Evolutionary conservation across 1,140 invertebrate genomes (phyloP).

Genomic region (Trichonephila clavata): DNA sequence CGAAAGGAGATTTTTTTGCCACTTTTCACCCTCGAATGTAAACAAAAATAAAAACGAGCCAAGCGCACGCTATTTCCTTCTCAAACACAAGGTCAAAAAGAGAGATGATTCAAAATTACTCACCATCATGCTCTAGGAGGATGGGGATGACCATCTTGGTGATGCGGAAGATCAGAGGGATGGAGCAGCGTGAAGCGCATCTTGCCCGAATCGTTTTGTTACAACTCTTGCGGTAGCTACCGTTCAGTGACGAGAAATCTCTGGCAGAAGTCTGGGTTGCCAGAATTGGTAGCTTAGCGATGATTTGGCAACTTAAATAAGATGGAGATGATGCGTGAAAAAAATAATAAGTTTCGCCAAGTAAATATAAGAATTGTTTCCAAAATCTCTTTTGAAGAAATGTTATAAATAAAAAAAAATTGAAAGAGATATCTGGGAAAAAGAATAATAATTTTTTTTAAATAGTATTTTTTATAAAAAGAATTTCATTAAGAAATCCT

Average conservation of each 20-base stretch:
- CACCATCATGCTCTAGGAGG: not conserved
- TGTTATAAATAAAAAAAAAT: too few species aligned
- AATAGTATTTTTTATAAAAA: too few species aligned
- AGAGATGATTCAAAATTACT: not conserved
- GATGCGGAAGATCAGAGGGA: not conserved
- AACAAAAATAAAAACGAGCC: not conserved
- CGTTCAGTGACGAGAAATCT: conserved; percentile 2
- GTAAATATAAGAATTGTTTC: too few species aligned
- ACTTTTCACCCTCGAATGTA: not conserved
- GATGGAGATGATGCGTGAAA: too few species aligned
- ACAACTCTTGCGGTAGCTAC: conserved; percentile 14
- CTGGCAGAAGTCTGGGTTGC: not conserved
- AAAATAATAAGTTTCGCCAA: too few species aligned
- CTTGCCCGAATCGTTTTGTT: not conserved
- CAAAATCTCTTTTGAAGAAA: too few species aligned
- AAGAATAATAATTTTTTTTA: too few species aligned
- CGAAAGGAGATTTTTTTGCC: not conserved
- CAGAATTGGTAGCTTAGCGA: not conserved
- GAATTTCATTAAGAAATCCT: too few species aligned
- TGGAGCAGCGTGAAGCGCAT: not conserved
- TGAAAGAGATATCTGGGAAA: too few species aligned
- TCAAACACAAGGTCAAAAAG: not conserved
- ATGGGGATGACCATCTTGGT: not conserved
- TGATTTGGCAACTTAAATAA: not conserved
- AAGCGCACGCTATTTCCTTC: not conserved